A percentile compares a stretch with the other conserved stretches of the same genome.
phyloP scores from a whole-genome alignment of 2,888 invertebrate species.

The Epsilonema sp. region DNA sequence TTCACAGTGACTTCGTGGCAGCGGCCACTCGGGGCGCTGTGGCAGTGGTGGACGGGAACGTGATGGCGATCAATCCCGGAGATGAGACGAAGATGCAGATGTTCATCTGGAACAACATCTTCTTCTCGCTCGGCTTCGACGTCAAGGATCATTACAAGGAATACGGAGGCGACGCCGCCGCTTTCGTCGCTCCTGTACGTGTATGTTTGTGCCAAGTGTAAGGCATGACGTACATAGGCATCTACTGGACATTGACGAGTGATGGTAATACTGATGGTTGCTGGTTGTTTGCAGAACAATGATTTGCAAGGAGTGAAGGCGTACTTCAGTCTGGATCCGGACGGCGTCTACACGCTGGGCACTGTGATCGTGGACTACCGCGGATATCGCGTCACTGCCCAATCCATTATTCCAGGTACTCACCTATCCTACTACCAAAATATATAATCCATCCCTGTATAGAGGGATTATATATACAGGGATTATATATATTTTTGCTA shows the following conservation, averaged over 20 bases:
- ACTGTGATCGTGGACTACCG: constrained; percentile 96
- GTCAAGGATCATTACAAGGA: constrained; percentile 98
- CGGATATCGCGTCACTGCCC: constrained; percentile 90
- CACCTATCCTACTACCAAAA: too few species aligned
- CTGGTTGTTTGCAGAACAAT: constrained; percentile 31
- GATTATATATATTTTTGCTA: too few species aligned
- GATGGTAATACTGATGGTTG: too few species aligned
- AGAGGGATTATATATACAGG: too few species aligned
- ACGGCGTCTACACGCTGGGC: constrained; percentile 83
- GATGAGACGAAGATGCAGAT: constrained; percentile 62
- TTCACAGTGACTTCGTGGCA: constrained; percentile 93
- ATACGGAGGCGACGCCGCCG: constrained; percentile 90
- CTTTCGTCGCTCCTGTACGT: constrained; percentile 69
- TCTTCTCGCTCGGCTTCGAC: constrained; percentile 96
- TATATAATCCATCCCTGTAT: too few species aligned
- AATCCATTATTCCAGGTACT: constrained; percentile 92
- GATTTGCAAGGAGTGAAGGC: constrained; percentile 87
- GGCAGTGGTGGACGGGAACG: constrained; percentile 97
- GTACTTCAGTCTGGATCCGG: constrained; percentile 68
- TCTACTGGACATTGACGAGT: too few species aligned
- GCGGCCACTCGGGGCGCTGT: constrained; percentile 82
- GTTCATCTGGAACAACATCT: constrained; percentile 97
- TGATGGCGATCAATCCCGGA: constrained; percentile 96
- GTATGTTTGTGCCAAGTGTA: too few species aligned
- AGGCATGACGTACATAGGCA: too few species aligned